Evolutionary conservation across 1,140 invertebrate genomes (phyloP), one percentile per base, ranked within the genome.

Genomic region (Lycorma delicatula): DNA sequence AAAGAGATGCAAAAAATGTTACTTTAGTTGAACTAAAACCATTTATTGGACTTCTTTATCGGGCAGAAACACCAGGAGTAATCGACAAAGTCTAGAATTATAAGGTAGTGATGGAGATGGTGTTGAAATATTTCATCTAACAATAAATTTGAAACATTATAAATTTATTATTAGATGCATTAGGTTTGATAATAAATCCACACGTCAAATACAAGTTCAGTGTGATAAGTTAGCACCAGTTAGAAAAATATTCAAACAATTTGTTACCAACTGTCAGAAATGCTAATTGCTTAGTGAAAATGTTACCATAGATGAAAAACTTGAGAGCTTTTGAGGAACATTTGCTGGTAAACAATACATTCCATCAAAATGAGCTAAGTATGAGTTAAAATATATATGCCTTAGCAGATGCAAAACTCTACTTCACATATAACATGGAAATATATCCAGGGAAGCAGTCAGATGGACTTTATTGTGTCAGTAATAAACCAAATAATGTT

Each of bases 341-440:
- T 72, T 68, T 59, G 1, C 7, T 6, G 74, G 75, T 58, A 63
- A 61, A 16, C 64, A 70, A 49, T 74, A 69, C 54, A 72, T 75
- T 16, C 68, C 70, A n/a, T 65, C 56, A 12, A 75, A 75, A 63
- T 70, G 70, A 29, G 63, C 60, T 20, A 71, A 71, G 63, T 77
- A 75, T 66, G 76, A 72, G 18, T 68, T 76, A 47, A 76, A 77
- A 67, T n/a, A 62, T 72, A 57, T 70, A 65, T 63, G 60, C 60
- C 50, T 54, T 70, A 18, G 58, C 59, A 53, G 66, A 71, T 65
- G 60, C 62, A 31, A 54, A 64, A 60, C 70, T 56, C 51, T 64
- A 48, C 58, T 72, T 70, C 55, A 65, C 59, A 16, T 47, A 54
- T 13, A 67, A 71, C 36, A 56, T 71, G 31, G 67, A 73, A 61